A percentile compares a stretch with the other conserved stretches of the same genome.
Evolutionary conservation across 2,113 vertebrate genomes (phyloP).

Genomic region (Erythrocercus mccallii): DNA sequence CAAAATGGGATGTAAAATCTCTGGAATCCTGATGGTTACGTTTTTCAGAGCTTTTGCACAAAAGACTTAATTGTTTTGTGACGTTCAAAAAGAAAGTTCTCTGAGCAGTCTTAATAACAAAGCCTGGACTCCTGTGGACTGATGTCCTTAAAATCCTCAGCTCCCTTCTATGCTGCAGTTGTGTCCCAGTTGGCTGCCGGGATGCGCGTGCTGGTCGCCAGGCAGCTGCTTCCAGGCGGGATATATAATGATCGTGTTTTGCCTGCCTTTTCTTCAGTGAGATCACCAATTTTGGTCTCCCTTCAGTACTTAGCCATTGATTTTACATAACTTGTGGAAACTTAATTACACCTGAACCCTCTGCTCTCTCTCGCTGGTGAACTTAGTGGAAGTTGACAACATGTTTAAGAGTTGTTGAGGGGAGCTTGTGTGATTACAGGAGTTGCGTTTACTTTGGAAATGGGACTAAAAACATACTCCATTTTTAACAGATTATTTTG

Average conservation of each 20-base stretch:
- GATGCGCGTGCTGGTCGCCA: background rate
- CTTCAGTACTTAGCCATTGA: background rate
- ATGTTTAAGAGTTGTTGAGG: slow-evolving; percentile 27
- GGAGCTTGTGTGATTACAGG: slow-evolving; percentile 35
- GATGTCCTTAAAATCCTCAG: slow-evolving; percentile 26
- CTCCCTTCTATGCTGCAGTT: background rate
- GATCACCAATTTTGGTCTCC: slow-evolving; percentile 36
- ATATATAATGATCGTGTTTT: background rate
- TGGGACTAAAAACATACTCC: background rate
- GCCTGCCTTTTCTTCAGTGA: background rate
- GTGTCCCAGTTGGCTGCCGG: background rate
- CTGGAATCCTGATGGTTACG: background rate
- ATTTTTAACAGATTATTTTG: slow-evolving; percentile 14
- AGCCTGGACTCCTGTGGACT: slow-evolving; percentile 16
- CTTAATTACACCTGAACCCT: slow-evolving; percentile 14
- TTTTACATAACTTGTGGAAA: slow-evolving; percentile 55
- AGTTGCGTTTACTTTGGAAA: slow-evolving; percentile 23
- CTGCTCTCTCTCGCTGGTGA: background rate
- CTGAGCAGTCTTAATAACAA: background rate
- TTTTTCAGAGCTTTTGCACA: background rate
- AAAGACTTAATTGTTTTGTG: background rate
- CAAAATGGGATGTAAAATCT: background rate
- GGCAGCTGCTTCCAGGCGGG: background rate
- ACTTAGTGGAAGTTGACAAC: slow-evolving; percentile 9
- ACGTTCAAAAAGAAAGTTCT: background rate